Percentiles rank a stretch among this genome's conserved stretches.
Evolutionary conservation across 2,888 invertebrate genomes (phyloP).

Genomic region (Helleia helle): DNA sequence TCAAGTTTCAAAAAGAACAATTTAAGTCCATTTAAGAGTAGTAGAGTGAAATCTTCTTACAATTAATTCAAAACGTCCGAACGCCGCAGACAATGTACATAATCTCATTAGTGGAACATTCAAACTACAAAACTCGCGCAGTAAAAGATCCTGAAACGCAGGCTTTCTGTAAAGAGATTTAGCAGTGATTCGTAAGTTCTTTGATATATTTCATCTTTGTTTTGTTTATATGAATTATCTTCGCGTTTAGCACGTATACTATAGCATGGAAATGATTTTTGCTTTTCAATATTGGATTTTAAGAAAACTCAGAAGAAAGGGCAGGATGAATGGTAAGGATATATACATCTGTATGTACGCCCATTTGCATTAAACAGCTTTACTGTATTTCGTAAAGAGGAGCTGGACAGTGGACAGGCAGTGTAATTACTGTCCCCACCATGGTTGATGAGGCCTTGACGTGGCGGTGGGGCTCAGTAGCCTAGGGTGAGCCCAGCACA

Average conservation of each 20-base stretch:
- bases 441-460: too few relatives aligned
- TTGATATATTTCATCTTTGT: slow-evolving; percentile 1
- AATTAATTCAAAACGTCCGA: slow-evolving; percentile 32
- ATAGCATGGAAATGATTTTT: too few relatives aligned
- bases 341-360: too few relatives aligned
- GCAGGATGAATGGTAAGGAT: too few relatives aligned
- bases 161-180: slow-evolving; percentile 36
- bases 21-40: slow-evolving; percentile 22
- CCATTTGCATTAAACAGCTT: too few relatives aligned
- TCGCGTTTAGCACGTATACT: too few relatives aligned
- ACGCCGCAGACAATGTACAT: slow-evolving; percentile 28
- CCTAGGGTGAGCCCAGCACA: too few relatives aligned
- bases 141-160: slow-evolving; percentile 3
- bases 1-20: slow-evolving; percentile 13
- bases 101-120: slow-evolving; percentile 29
- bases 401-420: too few relatives aligned
- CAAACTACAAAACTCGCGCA: slow-evolving; percentile 27
- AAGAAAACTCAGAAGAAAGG: too few relatives aligned
- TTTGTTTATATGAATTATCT: not conserved
- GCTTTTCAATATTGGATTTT: too few relatives aligned
- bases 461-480: too few relatives aligned
- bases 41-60: slow-evolving; percentile 34
- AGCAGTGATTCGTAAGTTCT: not conserved
- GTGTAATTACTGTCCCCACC: too few relatives aligned
- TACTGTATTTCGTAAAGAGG: not conserved